A percentile compares a stretch with the other conserved stretches of the same genome.
Conservation (phyloP, 2,888 invertebrate genomes). For the Beris chalybata region DNA sequence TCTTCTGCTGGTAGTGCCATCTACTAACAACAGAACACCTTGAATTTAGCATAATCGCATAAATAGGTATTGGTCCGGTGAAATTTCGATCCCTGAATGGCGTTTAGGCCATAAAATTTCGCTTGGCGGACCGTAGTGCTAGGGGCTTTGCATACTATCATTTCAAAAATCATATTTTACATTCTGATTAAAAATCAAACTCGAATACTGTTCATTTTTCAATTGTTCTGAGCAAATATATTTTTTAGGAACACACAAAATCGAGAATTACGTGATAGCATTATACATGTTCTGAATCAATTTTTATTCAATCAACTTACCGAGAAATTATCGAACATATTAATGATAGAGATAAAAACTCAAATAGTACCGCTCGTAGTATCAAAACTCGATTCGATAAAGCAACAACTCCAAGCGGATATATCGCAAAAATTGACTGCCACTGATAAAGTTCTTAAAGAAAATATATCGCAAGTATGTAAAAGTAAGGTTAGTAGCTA, state of each 20-base stretch:
- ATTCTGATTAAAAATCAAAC: slow-evolving; percentile 4
- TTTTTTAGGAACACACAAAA: slow-evolving; percentile 57
- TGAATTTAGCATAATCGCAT: too few species aligned
- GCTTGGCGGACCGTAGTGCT: too few species aligned
- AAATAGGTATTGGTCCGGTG: too few species aligned
- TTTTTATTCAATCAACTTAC: slow-evolving; percentile 58
- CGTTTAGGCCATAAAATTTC: too few species aligned
- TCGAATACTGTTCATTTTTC: neutral
- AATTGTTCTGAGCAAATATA: slow-evolving; percentile 4
- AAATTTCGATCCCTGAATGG: too few species aligned
- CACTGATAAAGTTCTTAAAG: slow-evolving; percentile 74
- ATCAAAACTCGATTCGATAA: slow-evolving; percentile 72
- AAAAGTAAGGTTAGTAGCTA: slow-evolving; percentile 68
- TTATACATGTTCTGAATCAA: slow-evolving; percentile 61
- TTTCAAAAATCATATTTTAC: neutral
- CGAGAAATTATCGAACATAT: slow-evolving; percentile 61
- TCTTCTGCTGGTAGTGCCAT: too few species aligned
- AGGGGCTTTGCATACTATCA: too few species aligned
- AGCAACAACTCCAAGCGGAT: slow-evolving; percentile 72
- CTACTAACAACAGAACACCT: too few species aligned
- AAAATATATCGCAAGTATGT: slow-evolving; percentile 78
- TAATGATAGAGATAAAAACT: slow-evolving; percentile 62
- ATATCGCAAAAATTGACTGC: slow-evolving; percentile 71
- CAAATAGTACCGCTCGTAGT: slow-evolving; percentile 63
- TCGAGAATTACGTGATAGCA: slow-evolving; percentile 58